Evolutionary conservation across 2,888 invertebrate genomes (phyloP).

Genomic region (Pemphredon lugubris): DNA sequence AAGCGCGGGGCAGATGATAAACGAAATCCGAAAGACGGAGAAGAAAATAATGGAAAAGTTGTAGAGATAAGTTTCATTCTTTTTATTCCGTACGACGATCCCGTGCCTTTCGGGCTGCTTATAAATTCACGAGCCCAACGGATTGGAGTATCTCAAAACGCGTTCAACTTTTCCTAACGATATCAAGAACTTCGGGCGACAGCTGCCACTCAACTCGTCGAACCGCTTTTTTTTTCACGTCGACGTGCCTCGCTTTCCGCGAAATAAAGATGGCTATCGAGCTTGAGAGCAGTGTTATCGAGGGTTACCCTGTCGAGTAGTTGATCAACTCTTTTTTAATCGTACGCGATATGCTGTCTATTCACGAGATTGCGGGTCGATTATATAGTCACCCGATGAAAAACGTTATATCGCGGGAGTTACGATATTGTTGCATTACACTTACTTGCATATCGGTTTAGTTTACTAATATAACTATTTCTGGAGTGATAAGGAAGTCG

Average conservation of each 20-base stretch:
- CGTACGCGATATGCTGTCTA: constrained; percentile 22
- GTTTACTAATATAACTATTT: no score
- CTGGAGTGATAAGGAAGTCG: no score
- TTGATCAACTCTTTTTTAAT: constrained; percentile 49
- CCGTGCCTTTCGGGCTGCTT: no score
- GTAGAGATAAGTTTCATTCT: no score
- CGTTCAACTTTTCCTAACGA: constrained; percentile 47
- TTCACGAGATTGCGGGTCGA: neutral
- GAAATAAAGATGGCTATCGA: constrained; percentile 56
- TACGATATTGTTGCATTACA: no score
- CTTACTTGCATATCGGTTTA: no score
- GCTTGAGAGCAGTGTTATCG: constrained; percentile 43
- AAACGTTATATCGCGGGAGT: no score
- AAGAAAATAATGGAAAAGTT: no score
- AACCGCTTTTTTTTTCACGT: constrained; percentile 17
- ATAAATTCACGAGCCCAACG: no score
- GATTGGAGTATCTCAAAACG: no score
- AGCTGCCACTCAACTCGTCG: constrained; percentile 42
- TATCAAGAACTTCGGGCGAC: constrained; percentile 39
- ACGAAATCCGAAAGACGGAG: no score
- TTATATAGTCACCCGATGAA: no score
- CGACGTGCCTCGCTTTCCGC: constrained; percentile 25
- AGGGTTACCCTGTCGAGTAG: constrained; percentile 42
- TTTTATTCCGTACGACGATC: neutral
- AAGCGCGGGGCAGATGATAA: neutral